These are phyloP conservation scores for Gymnosoma rotundatum DNA, from an alignment of 2,888 invertebrate genomes.

Conservation along the genomic window DNA sequence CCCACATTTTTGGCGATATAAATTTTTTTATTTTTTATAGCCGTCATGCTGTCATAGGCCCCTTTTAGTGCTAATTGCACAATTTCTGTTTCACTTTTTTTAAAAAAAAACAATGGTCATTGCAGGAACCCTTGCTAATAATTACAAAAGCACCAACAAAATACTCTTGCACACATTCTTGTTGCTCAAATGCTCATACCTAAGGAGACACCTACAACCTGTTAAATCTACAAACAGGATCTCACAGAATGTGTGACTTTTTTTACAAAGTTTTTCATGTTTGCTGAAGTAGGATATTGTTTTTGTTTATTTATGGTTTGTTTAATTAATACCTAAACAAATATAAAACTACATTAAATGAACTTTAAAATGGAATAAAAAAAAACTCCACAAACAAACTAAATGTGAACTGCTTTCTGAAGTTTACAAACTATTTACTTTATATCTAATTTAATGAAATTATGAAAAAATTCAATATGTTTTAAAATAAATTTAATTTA, in stretches of 20 bases:
- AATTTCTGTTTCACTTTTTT: too few species aligned
- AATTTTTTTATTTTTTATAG: too few species aligned
- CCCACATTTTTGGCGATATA: too few species aligned
- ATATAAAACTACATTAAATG: conserved; percentile 49
- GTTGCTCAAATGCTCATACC: not conserved
- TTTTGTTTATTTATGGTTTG: conserved; percentile 64
- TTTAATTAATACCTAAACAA: conserved; percentile 66
- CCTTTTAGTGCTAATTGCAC: too few species aligned
- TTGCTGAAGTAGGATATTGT: conserved; percentile 54
- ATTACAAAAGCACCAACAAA: conserved; percentile 1
- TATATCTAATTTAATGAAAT: conserved; percentile 11
- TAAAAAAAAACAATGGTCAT: too few species aligned
- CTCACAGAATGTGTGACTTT: conserved; percentile 12
- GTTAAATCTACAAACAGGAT: conserved; percentile 17
- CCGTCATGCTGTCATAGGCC: too few species aligned
- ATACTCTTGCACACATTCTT: not conserved
- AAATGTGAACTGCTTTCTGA: conserved; percentile 22
- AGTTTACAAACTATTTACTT: conserved; percentile 39
- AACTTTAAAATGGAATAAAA: conserved; percentile 3
- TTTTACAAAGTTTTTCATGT: conserved; percentile 13
- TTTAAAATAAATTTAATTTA: conserved; percentile 39
- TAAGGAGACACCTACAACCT: not conserved
- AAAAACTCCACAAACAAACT: conserved; percentile 10
- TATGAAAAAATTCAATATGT: conserved; percentile 45
- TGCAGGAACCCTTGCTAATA: too few species aligned